Evolutionary conservation across 37 sponge, comb jelly and placozoan genomes (phyloP), one percentile per base, ranked within the genome.

Genomic region (Amphimedon queenslandica): DNA sequence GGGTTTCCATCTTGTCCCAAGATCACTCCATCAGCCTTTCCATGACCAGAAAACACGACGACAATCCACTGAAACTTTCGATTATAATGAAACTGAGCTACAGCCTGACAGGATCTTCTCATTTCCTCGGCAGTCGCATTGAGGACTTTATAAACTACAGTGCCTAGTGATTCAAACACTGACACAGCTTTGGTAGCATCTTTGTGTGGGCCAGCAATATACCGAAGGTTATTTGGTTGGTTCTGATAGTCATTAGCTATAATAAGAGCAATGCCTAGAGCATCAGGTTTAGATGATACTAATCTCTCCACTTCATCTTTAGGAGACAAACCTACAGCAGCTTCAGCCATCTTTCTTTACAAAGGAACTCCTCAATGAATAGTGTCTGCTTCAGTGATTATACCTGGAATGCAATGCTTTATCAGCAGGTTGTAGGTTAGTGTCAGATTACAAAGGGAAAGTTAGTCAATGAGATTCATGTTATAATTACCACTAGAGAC

Each of bases 21-120:
- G 56, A 85, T 39, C 0, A 23, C 8, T 4, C 73, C 20, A 8
- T 27, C 71, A 16, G 6, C 31, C 4, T 16, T 1, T 20, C 80
- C 80, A 73, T 86, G 86, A 23, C 86, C 86, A 29, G 80, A 79
- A 33, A 74, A 86, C 4, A 67, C 61, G n/a, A 86, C 42, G n/a
- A 79, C 80, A 30, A 86, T 51, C 33, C 86, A 34, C 23, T 47
- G 69, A 38, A 58, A 86, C 1, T 67, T 57, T 18, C 42, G 63
- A 64, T 43, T 66, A n/a, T 32, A 25, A 5, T 4, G 30, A 30
- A 21, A 61, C 0, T 3, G 11, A 64, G 74, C 51, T 3, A 64
- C 57, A 3, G 4, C 18, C 21, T 11, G 0, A 6, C 71, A 28
- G 33, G 53, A n/a, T n/a, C 36, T 24, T 37, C 40, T 0, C 24